Percentiles rank a stretch among this genome's conserved stretches.
Conservation (phyloP, 2,113 vertebrate species). For the Psittacara wagleri region DNA sequence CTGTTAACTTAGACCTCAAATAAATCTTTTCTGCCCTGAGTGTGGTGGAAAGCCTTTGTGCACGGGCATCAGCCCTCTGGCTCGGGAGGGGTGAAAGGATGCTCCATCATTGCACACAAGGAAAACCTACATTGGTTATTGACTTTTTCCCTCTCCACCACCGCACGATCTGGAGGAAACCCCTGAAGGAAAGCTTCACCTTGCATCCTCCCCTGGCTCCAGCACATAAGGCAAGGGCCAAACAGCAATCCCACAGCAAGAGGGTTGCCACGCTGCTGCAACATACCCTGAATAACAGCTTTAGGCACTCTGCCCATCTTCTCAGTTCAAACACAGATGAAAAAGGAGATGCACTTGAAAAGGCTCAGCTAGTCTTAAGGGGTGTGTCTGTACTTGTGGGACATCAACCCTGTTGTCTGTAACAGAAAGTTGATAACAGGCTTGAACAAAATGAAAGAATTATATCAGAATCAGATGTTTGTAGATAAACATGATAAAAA, state of each 20-base stretch:
- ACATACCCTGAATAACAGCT: not conserved
- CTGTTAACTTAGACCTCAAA: not conserved
- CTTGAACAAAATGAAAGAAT: not conserved
- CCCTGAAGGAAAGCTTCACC: not conserved
- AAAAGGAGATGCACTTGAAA: not conserved
- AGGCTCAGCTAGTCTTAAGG: not conserved
- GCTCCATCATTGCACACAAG: no score
- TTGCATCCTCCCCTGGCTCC: not conserved
- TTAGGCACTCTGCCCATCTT: not conserved
- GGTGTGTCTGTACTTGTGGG: not conserved
- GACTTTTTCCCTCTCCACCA: not conserved
- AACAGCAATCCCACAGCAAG: not conserved
- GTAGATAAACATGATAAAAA: not conserved
- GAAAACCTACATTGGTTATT: rapidly evolving
- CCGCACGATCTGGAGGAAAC: not conserved
- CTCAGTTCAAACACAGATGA: not conserved
- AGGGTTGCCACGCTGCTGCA: not conserved
- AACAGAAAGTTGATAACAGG: not conserved
- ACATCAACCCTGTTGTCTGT: not conserved
- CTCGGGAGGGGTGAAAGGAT: not conserved
- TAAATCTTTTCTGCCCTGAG: not conserved
- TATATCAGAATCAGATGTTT: not conserved
- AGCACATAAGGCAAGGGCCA: not conserved
- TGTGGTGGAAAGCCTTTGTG: not conserved
- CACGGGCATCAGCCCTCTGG: rapidly evolving